Conservation (phyloP, 2,888 invertebrate species). For the Lasiommata megera region DNA sequence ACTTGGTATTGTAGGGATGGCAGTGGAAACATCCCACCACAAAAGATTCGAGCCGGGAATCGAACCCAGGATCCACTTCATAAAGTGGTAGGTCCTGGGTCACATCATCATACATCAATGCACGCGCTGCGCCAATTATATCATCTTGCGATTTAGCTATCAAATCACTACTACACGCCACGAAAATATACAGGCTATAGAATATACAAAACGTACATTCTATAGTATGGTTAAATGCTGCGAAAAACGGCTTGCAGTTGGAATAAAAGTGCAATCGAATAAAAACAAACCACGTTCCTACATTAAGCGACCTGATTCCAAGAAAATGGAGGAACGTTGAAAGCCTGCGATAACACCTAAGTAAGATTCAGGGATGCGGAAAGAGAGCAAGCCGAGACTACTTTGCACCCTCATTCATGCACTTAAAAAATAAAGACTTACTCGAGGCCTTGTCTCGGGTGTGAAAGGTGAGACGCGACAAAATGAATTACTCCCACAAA, state of each 20-base stretch:
- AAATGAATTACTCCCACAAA: slow-evolving; percentile 19
- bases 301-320: slow-evolving; percentile 16
- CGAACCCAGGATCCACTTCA: no score
- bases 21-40: no score
- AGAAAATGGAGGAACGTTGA: slow-evolving; percentile 15
- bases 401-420: slow-evolving; percentile 24
- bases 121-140: no score
- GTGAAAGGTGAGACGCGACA: slow-evolving; percentile 21
- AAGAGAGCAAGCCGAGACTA: slow-evolving; percentile 21
- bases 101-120: no score
- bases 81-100: no score
- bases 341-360: slow-evolving; percentile 24
- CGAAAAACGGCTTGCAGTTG: background rate
- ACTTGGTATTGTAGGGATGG: no score
- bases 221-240: no score
- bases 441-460: slow-evolving; percentile 29
- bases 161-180: no score
- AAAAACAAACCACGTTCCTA: slow-evolving; percentile 4
- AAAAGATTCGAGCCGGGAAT: no score
- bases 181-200: no score
- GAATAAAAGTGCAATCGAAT: background rate
- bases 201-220: no score
- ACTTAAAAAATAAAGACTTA: slow-evolving; percentile 32
- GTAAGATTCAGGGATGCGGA: slow-evolving; percentile 20
- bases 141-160: no score